Evolutionary conservation across 2,113 vertebrate genomes (phyloP), one percentile per base, ranked within the genome.

Genomic region (Pachycephala philippinensis): DNA sequence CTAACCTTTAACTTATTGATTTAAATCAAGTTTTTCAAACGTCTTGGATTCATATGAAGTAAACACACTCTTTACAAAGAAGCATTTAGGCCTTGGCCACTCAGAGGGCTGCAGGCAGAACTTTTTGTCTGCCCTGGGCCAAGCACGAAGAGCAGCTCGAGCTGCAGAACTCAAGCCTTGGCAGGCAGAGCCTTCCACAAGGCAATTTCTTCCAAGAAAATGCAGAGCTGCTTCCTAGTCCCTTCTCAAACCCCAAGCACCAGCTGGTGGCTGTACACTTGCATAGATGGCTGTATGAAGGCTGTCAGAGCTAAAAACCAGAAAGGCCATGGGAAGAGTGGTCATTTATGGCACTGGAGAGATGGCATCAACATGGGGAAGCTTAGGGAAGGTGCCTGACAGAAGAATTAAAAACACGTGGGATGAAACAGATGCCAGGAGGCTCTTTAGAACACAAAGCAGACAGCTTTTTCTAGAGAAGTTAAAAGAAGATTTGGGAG

Each of bases 1-100:
- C 91, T 82, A 93, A 92, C 78, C 66, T 95, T 92, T 74, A 92
- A 50, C 71, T 90, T 49, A 45, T 35, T 37, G 28, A 53, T 69
- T 82, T 31, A 93, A 91, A 76, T 66, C 26, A 93, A 82, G 23
- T 23, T 70, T 87, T 96, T 57, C 39, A 71, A 57, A 61, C 31
- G n/a, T 13, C 72, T 87, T 45, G 31, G 33, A 14, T 88, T 79
- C 27, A 0, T 17, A 35, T 59, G 74, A 88, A 54, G 72, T 85
- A 65, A 95, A 91, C 44, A 61, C 9, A 15, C 11, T 40, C 64
- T 75, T 83, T 33, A 42, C 35, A 89, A 89, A 61, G 75, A 72
- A 59, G 6, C 23, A 16, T 74, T 90, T 59, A 57, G 49, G 17
- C 37, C 42, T 75, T 77, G 30, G 47, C 83, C 7, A 19, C 47